phyloP scores from a whole-genome alignment of 2,797 vertebrate species.

The Propithecus perrieri region DNA sequence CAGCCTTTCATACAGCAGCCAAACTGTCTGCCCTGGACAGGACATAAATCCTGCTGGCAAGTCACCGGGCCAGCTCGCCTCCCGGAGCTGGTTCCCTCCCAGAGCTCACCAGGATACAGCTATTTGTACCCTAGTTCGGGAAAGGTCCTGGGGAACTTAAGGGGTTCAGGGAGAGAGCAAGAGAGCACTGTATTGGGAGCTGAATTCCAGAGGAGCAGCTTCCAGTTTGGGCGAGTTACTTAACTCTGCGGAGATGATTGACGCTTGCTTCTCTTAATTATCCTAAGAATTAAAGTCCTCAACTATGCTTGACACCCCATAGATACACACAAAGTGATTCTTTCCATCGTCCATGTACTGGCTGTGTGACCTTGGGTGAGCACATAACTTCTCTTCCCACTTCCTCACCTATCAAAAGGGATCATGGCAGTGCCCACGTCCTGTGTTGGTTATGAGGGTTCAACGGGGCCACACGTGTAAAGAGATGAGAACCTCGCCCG shows the following conservation, averaged over 20 bases:
- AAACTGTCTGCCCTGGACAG: slow-evolving; percentile 73
- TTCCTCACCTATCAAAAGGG: background rate
- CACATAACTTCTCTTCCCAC: background rate
- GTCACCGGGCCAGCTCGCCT: slow-evolving; percentile 52
- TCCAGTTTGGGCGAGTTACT: background rate
- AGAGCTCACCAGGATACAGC: slow-evolving; percentile 43
- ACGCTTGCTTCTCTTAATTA: background rate
- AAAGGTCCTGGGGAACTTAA: background rate
- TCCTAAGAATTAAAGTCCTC: background rate
- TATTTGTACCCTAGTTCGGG: background rate
- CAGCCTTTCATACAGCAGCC: slow-evolving; percentile 73
- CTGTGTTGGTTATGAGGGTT: background rate
- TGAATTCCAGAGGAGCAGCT: background rate
- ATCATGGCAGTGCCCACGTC: background rate
- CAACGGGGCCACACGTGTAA: too few species aligned
- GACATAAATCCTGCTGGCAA: slow-evolving; percentile 71
- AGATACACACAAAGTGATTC: background rate
- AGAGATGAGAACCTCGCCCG: background rate
- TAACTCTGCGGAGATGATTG: background rate
- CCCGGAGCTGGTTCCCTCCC: background rate
- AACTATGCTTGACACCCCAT: background rate
- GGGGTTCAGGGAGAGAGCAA: background rate
- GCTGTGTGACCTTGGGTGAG: slow-evolving; percentile 15
- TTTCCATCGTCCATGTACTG: fast-evolving
- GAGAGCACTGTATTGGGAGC: background rate